phyloP scores from a whole-genome alignment of 1,140 invertebrate genomes.

The Mycetomoellerius zeteki region DNA sequence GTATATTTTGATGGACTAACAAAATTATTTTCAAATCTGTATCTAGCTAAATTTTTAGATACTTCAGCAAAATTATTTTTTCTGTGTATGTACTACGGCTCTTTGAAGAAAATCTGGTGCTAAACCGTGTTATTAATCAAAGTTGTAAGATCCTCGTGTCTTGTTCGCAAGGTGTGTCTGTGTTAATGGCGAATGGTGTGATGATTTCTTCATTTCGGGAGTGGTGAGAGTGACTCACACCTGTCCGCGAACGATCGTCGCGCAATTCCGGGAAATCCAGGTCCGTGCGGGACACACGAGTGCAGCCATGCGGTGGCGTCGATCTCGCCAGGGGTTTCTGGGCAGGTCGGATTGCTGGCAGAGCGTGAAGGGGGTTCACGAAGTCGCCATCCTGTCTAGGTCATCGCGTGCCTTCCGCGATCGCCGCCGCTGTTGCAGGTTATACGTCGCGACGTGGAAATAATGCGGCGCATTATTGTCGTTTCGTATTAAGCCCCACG shows the following conservation, averaged over 20 bases:
- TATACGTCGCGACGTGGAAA: slow-evolving; percentile 75
- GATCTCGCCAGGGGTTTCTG: slow-evolving; percentile 60
- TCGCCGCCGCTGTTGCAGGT: slow-evolving; percentile 44
- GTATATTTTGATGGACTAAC: too few species aligned
- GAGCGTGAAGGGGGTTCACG: slow-evolving; percentile 66
- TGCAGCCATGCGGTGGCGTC: slow-evolving; percentile 13
- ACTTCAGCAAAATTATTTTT: too few species aligned
- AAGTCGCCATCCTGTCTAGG: slow-evolving; percentile 77
- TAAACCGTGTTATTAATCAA: not conserved
- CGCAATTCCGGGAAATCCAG: slow-evolving; percentile 63
- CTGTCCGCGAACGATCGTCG: slow-evolving; percentile 49
- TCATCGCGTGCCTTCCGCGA: slow-evolving; percentile 77
- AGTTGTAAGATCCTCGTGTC: too few species aligned
- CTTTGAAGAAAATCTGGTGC: too few species aligned
- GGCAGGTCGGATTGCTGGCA: slow-evolving; percentile 71
- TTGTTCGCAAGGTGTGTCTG: not conserved
- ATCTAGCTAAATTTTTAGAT: too few species aligned
- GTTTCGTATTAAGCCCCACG: slow-evolving; percentile 65
- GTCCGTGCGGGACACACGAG: slow-evolving; percentile 35
- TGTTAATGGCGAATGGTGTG: slow-evolving; percentile 20
- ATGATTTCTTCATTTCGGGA: slow-evolving; percentile 55
- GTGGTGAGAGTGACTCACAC: slow-evolving; percentile 7
- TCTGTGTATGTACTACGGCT: too few species aligned
- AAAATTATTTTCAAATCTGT: too few species aligned
- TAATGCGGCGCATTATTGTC: slow-evolving; percentile 73